Conservation (phyloP, 2,113 vertebrate genomes). For the Zosterops pallidus region DNA sequence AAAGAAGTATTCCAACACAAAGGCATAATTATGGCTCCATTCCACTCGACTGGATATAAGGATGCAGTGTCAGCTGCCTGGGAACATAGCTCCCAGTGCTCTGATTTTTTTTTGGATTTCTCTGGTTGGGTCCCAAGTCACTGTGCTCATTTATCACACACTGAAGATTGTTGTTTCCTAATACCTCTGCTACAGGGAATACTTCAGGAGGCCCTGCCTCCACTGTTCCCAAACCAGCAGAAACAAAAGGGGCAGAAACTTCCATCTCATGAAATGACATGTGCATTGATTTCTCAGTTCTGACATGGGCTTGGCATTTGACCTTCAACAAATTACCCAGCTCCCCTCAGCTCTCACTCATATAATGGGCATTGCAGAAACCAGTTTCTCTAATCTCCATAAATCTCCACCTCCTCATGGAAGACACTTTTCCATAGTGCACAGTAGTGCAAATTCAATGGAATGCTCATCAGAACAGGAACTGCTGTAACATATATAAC, state of each 20-base stretch:
- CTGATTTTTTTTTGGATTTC: not conserved
- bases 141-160: conserved; percentile 14
- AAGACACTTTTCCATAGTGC: not conserved
- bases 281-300: not conserved
- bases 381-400: not conserved
- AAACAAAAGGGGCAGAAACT: not conserved
- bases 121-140: not conserved
- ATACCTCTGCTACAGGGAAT: not conserved
- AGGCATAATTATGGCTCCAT: not conserved
- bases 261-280: not conserved
- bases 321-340: not conserved
- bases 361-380: not conserved
- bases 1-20: not conserved
- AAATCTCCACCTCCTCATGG: not conserved
- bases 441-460: not conserved
- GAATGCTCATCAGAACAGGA: not conserved
- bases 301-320: not conserved
- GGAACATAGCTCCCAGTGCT: not conserved
- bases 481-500: not conserved
- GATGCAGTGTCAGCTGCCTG: conserved; percentile 5
- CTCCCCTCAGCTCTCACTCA: not conserved
- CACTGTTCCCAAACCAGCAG: not conserved
- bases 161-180: not conserved
- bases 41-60: not conserved
- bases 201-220: not conserved